phyloP scores from a whole-genome alignment of 1,140 invertebrate species.

The Ectropis grisescens region DNA sequence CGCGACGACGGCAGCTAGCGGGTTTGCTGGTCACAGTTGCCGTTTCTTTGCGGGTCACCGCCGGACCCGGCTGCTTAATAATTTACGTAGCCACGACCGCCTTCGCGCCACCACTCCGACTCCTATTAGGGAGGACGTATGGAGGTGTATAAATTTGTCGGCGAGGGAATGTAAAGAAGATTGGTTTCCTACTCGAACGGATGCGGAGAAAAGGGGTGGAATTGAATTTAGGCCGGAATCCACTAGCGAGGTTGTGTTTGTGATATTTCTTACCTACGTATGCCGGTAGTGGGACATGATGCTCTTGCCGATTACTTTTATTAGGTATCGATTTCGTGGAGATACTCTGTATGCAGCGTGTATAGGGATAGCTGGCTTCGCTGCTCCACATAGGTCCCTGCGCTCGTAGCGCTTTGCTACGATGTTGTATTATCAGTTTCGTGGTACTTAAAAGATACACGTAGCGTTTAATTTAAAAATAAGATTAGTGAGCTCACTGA shows the following conservation, averaged over 20 bases:
- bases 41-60: constrained; percentile 38
- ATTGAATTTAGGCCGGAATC: constrained; percentile 58
- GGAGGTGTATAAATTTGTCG: constrained; percentile 61
- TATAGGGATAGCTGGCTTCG: no score
- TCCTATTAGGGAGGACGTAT: constrained; percentile 43
- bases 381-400: no score
- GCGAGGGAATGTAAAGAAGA: constrained; percentile 62
- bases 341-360: no score
- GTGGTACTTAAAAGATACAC: no score
- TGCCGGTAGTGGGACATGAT: constrained; percentile 23
- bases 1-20: constrained; percentile 30
- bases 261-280: constrained; percentile 40
- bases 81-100: constrained; percentile 33
- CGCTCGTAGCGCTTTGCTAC: no score
- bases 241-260: constrained; percentile 36
- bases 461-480: no score
- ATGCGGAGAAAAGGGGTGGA: constrained; percentile 43
- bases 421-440: no score
- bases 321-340: constrained; percentile 5
- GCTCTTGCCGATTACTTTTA: constrained; percentile 26
- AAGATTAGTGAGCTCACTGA: no score
- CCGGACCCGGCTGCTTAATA: constrained; percentile 38
- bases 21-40: constrained; percentile 36
- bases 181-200: constrained; percentile 47
- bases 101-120: constrained; percentile 14